Evolutionary conservation across 2,113 vertebrate genomes (phyloP).

Genomic region (Apistogramma diplotaenia): DNA sequence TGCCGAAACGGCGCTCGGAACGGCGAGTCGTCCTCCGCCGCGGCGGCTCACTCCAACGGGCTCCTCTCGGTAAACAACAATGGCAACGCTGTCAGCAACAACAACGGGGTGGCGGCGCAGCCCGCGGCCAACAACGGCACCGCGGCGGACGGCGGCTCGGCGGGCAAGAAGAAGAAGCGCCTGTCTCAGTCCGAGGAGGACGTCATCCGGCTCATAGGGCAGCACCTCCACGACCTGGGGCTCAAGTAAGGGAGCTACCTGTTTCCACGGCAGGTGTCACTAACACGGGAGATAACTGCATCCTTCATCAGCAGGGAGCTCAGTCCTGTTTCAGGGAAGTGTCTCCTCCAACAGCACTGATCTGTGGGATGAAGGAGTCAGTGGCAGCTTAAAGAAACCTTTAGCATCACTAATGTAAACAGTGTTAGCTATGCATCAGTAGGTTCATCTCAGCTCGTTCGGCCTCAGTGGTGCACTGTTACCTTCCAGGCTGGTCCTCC

Average conservation of each 20-base stretch:
- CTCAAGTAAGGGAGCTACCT: conserved; percentile 91
- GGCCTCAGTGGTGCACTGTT: too few species aligned
- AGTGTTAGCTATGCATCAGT: too few species aligned
- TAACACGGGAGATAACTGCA: too few species aligned
- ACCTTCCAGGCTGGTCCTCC: too few species aligned
- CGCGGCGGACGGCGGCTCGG: conserved; percentile 71
- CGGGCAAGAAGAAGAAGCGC: conserved; percentile 89
- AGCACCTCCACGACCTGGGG: conserved; percentile 92
- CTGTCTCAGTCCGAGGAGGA: conserved; percentile 93
- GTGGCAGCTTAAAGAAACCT: too few species aligned
- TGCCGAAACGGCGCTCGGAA: conserved; percentile 82
- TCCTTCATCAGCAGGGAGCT: too few species aligned
- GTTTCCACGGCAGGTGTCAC: too few species aligned
- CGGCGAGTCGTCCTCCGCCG: conserved; percentile 83
- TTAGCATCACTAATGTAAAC: too few species aligned
- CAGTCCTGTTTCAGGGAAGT: too few species aligned
- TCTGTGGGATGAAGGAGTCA: too few species aligned
- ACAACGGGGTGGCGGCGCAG: conserved; percentile 79
- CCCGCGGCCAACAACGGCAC: conserved; percentile 49
- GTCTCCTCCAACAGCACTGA: too few species aligned
- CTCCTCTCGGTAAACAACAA: conserved; percentile 79
- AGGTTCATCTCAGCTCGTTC: too few species aligned
- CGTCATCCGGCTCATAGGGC: conserved; percentile 93
- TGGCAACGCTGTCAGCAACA: conserved; percentile 75
- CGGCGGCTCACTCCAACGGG: conserved; percentile 86